phyloP scores from a whole-genome alignment of 2,888 invertebrate species.

The Abscondita cerata region DNA sequence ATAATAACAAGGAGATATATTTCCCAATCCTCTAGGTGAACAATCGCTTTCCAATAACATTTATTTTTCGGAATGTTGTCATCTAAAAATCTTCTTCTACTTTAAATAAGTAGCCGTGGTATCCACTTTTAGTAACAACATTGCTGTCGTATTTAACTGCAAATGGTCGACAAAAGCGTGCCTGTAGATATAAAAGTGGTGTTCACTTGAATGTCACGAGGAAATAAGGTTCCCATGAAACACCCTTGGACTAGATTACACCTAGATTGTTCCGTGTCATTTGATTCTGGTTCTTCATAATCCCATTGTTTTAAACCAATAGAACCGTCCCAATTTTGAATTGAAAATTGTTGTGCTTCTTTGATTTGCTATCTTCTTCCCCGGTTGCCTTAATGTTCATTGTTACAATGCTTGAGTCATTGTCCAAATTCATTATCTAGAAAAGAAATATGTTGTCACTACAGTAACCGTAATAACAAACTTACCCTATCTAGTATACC shows the following conservation, averaged over 20 bases:
- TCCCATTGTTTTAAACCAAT: slow-evolving; percentile 75
- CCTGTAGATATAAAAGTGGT: slow-evolving; percentile 70
- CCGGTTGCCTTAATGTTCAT: slow-evolving; percentile 59
- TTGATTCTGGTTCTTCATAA: slow-evolving; percentile 55
- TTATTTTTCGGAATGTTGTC: slow-evolving; percentile 66
- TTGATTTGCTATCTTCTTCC: slow-evolving; percentile 40
- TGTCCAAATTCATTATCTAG: slow-evolving; percentile 67
- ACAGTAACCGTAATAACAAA: too few relatives aligned
- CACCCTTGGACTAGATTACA: slow-evolving; percentile 74
- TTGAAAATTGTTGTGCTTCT: slow-evolving; percentile 60
- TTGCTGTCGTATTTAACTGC: slow-evolving; percentile 60
- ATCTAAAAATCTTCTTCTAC: slow-evolving; percentile 68
- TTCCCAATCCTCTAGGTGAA: slow-evolving; percentile 68
- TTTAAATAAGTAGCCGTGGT: slow-evolving; percentile 67
- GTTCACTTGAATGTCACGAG: slow-evolving; percentile 64
- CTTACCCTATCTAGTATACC: slow-evolving; percentile 83
- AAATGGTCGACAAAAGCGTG: slow-evolving; percentile 76
- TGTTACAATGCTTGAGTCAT: slow-evolving; percentile 65
- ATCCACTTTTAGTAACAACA: slow-evolving; percentile 58
- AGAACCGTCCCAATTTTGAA: slow-evolving; percentile 69
- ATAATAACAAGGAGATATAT: slow-evolving; percentile 63
- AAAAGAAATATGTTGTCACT: too few relatives aligned
- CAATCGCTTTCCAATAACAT: slow-evolving; percentile 72
- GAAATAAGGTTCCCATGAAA: slow-evolving; percentile 77
- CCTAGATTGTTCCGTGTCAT: slow-evolving; percentile 51